A percentile compares a stretch with the other conserved stretches of the same genome.
phyloP scores from a whole-genome alignment of 2,113 vertebrate genomes.

The Mormyrus iriodes region DNA sequence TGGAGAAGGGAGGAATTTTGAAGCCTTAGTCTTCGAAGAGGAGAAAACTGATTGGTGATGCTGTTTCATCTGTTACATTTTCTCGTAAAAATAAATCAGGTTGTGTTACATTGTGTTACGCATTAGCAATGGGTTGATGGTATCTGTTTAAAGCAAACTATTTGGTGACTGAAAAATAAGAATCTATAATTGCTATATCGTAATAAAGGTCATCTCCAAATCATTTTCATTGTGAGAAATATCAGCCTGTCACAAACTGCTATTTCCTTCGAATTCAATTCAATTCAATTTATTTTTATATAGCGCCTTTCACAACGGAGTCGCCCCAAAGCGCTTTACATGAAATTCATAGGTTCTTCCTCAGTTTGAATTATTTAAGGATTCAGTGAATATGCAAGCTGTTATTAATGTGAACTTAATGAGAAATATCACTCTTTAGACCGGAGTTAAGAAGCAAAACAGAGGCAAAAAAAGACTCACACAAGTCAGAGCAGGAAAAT shows the following conservation, averaged over 20 bases:
- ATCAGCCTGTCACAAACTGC: neutral
- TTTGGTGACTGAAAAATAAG: neutral
- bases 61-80: neutral
- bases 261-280: neutral
- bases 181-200: neutral
- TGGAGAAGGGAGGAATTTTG: neutral
- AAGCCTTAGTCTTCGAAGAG: neutral
- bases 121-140: no score
- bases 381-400: neutral
- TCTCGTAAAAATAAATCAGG: neutral
- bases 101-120: no score
- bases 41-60: neutral
- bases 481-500: neutral
- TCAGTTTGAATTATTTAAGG: no score
- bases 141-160: neutral
- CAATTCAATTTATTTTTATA: no score
- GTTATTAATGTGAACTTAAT: neutral
- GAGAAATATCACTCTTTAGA: neutral
- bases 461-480: slow-evolving; percentile 1
- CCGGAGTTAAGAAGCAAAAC: no score
- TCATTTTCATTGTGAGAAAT: neutral
- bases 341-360: neutral
- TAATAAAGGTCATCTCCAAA: neutral
- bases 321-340: no score
- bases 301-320: no score